Evolutionary conservation across 2,113 vertebrate species (phyloP), one percentile per base, ranked within the genome.

Genomic region (Malurus cyaneus): DNA sequence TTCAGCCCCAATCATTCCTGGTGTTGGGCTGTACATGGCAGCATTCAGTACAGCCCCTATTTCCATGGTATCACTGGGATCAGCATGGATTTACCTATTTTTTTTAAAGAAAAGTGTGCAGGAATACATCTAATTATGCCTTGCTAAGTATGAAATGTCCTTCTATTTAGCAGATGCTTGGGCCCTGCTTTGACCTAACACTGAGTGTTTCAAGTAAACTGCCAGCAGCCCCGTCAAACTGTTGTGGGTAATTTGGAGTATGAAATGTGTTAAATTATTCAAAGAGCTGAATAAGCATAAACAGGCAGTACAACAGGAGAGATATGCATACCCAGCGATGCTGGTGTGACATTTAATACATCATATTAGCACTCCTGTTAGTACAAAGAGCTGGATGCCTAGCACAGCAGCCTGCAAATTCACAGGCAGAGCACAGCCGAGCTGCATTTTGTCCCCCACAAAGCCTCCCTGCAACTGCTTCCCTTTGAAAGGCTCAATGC

Each of bases 231-330:
- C 98, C 97, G 88, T 98, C 98, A 98, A 98, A 98, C 98, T 97
- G 98, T 98, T 97, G 98, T 97, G 98, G 97, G 98, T 98, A 98
- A 98, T 99, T 99, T 98, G 98, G 98, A 98, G 98, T 98, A 98
- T 98, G 98, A 99, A 98, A 99, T 98, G 98, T 98, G 98, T 96
- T 98, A 98, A 98, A 98, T 98, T 98, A 99, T 98, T 98, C 98
- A 98, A 98, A 98, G 97, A 98, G 98, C 99, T 99, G 98, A 99
- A 98, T 99, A 99, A 99, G 98, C 99, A 99, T 98, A 98, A 99
- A 98, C 95, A 98, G 96, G 97, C 97, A 94, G 96, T 96, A 97
- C 96, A 97, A 96, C 96, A 54, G 96, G 95, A 97, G 96, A 98
- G 97, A 97, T 86, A 97, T 97, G 97, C 98, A 98, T 94, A 98